These are phyloP conservation scores for Trichogramma evanescens DNA, from an alignment of 2,888 invertebrate species.

Conservation along the genomic window DNA sequence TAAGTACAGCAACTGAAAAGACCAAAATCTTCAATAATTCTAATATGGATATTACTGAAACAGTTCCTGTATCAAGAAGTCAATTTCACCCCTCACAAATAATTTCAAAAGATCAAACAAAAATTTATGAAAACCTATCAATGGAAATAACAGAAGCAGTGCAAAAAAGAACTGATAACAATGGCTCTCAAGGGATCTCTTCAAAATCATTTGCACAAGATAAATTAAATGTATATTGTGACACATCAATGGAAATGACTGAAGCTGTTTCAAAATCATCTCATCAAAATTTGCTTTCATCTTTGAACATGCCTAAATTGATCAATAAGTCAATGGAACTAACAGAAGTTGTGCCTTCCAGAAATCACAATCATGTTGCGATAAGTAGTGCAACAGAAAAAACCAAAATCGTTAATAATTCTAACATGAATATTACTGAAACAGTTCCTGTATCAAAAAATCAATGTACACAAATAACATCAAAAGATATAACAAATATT, in stretches of 20 bases:
- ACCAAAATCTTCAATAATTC: constrained; percentile 1
- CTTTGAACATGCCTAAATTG: neutral
- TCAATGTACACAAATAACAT: neutral
- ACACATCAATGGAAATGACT: constrained; percentile 13
- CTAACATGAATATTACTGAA: neutral
- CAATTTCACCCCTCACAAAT: neutral
- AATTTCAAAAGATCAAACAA: neutral
- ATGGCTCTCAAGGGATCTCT: too few relatives aligned
- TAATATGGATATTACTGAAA: constrained; percentile 12
- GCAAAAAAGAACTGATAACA: neutral
- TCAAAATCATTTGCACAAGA: neutral
- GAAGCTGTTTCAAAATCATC: constrained; percentile 4
- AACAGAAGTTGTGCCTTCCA: constrained; percentile 13
- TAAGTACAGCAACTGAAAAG: constrained; percentile 10
- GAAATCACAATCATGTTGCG: neutral
- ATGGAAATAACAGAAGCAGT: constrained; percentile 5
- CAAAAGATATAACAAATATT: neutral
- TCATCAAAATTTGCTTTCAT: neutral
- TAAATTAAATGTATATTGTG: constrained; percentile 1
- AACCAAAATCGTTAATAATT: neutral
- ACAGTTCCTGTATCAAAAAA: neutral
- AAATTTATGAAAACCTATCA: constrained; percentile 1
- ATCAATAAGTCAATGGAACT: constrained; percentile 21
- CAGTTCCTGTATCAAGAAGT: neutral
- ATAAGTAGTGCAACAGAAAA: neutral